Base-by-base conservation (phyloP, 1,140 invertebrate genomes). In the Hestina assimilis region DNA sequence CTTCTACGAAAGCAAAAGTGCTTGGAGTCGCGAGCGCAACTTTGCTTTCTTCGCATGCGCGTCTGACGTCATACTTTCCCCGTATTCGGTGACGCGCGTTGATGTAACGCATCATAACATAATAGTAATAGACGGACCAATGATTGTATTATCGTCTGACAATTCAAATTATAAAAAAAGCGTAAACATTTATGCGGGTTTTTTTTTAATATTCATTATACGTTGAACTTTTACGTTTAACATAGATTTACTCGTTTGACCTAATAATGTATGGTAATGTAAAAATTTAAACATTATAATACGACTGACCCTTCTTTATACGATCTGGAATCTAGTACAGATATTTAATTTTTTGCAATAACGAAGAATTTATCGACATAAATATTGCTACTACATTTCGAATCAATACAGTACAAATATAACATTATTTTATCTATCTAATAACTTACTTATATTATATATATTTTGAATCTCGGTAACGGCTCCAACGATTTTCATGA, bases 1-100 rank as follows among this genome's bases (percentile, higher is more conserved):
- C 84, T 76, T 79, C 60, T 69, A 61, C 76, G 79, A 87, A 85
- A 87, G 79, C 72, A 84, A 87, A 67, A 87, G 82, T 85, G 66
- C 51, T 45, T 69, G 43, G 53, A 67, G 72, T 63, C 80, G 79
- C 80, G 74, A 65, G 79, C 82, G 84, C 84, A 87, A 67, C 67
- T 66, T 58, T 79, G 78, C 82, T 87, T 87, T 85, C 82, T 85
- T 87, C 75, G 79, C 74, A 70, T 76, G 74, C 72, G 75, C 72
- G 66, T 38, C 14, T 75, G 74, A 87, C 84, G 84, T 87, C 84
- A 87, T 56, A 79, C 84, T 87, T 83, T 87, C 84, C 66, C 77
- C 59, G 57, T 50, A 55, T 58, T 38, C 74, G 65, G 65, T 81
- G 83, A 87, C 80, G 80, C 72, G 62, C 38, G 41, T 70, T 79